Evolutionary conservation across 2,113 vertebrate species (phyloP).

Genomic region (Calonectris borealis): DNA sequence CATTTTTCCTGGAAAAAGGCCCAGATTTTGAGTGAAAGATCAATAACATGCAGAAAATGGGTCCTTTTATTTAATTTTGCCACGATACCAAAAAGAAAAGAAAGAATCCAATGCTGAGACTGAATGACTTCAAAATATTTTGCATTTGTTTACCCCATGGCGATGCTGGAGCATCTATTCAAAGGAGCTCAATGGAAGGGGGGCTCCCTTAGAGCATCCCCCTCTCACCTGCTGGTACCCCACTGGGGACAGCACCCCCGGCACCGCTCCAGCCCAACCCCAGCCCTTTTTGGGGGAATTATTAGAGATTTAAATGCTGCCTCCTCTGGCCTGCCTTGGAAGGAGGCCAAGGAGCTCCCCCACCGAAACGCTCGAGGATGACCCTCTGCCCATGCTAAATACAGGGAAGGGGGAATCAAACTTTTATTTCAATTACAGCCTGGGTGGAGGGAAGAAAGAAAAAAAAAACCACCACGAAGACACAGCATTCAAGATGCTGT

Average conservation of each 20-base stretch:
- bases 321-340: not conserved
- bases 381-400: not conserved
- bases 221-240: not conserved
- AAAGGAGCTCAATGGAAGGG: not conserved
- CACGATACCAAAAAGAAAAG: not conserved
- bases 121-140: constrained; percentile 59
- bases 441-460: not conserved
- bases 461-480: not conserved
- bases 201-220: not conserved
- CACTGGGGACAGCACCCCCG: not conserved
- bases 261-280: not conserved
- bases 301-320: not conserved
- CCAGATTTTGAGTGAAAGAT: constrained; percentile 68
- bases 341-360: not conserved
- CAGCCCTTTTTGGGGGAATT: not conserved
- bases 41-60: constrained; percentile 17
- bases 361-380: not conserved
- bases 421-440: not conserved
- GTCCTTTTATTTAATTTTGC: constrained; percentile 52
- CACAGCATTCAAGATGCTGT: not conserved
- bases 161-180: not conserved
- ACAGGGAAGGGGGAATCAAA: not conserved
- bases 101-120: not conserved
- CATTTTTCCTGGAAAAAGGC: constrained; percentile 65
- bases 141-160: constrained; percentile 20